Conservation (phyloP, 64 coral and sea anemone species). For the Cladopsammia gracilis region DNA sequence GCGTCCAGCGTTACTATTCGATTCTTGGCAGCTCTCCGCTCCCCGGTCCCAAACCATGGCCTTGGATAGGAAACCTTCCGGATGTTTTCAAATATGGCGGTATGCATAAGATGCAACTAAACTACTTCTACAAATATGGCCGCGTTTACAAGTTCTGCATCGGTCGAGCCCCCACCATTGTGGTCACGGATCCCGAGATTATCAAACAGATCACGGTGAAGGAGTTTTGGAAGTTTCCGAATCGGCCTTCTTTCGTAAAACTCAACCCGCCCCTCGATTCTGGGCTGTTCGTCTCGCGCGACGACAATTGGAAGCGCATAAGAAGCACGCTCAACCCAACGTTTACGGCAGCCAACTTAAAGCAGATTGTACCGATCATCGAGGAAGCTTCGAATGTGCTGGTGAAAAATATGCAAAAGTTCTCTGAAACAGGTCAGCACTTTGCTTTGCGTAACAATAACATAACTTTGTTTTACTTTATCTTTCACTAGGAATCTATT, state of each 20-base stretch:
- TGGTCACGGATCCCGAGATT: constrained; percentile 79
- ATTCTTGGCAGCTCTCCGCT: constrained; percentile 26
- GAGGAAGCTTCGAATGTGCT: constrained; percentile 25
- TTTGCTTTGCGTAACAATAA: no score
- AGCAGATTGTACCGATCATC: constrained; percentile 75
- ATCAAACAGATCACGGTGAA: constrained; percentile 85
- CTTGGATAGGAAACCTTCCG: constrained; percentile 65
- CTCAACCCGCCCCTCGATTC: constrained; percentile 58
- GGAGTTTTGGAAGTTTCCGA: constrained; percentile 84
- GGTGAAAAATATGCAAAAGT: constrained; percentile 54
- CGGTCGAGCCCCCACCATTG: constrained; percentile 36
- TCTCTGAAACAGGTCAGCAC: constrained; percentile 58
- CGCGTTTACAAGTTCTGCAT: constrained; percentile 61
- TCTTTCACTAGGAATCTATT: no score
- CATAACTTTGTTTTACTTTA: no score
- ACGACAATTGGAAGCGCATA: constrained; percentile 71
- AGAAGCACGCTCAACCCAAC: constrained; percentile 62
- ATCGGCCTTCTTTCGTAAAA: constrained; percentile 40
- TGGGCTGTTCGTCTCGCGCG: constrained; percentile 34
- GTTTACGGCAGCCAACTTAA: constrained; percentile 77
- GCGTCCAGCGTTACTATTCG: constrained; percentile 19
- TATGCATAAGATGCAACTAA: constrained; percentile 56
- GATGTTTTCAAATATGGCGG: constrained; percentile 77
- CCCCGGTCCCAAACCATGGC: constrained; percentile 62
- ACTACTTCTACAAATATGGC: constrained; percentile 81